These are phyloP conservation scores for Sinhomidia bicolor DNA, from an alignment of 2,888 invertebrate genomes.

Conservation along the genomic window DNA sequence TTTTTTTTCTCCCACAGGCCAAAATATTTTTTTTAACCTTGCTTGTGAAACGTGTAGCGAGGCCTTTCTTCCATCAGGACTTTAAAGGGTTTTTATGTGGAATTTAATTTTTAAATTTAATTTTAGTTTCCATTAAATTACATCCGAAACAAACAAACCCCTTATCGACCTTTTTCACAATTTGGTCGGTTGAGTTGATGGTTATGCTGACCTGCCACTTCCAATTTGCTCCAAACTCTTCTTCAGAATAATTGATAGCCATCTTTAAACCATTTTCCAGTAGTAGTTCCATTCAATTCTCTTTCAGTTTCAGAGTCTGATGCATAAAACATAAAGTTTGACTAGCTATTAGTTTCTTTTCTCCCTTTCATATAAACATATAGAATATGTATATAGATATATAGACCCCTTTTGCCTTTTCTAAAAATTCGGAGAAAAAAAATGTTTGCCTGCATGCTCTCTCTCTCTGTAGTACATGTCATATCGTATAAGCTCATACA, in stretches of 20 bases:
- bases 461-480: background rate
- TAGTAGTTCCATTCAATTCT: background rate
- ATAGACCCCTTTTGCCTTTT: too few species aligned
- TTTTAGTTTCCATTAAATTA: background rate
- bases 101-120: background rate
- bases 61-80: too few species aligned
- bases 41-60: too few species aligned
- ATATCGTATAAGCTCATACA: background rate
- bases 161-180: background rate
- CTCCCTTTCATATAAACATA: background rate
- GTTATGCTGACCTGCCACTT: conserved; percentile 19
- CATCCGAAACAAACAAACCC: background rate
- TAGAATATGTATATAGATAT: too few species aligned
- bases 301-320: background rate
- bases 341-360: background rate
- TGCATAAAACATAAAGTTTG: conserved; percentile 34
- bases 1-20: too few species aligned
- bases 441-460: background rate
- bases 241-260: background rate
- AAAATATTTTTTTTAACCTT: too few species aligned
- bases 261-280: background rate
- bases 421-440: background rate
- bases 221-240: conserved; percentile 2
- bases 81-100: background rate
- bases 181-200: too few species aligned